Evolutionary conservation across 2,888 invertebrate species (phyloP), one percentile per base, ranked within the genome.

Genomic region (Leucoma salicis): DNA sequence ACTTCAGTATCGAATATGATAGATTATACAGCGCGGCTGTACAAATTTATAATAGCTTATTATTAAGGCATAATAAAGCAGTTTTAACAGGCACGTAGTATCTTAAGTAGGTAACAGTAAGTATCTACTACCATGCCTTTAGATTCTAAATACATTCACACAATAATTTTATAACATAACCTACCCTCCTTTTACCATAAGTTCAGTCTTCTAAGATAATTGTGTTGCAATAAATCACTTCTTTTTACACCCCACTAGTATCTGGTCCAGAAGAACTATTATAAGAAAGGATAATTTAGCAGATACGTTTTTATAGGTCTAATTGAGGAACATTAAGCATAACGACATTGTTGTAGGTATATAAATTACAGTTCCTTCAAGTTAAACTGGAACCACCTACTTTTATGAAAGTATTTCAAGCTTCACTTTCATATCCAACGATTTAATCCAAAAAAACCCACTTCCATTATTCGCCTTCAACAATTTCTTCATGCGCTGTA

Each of bases 121-220:
- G 57, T 52, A 52, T 48, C 51, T 63, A 66, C 61, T 69, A 70
- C 67, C 66, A 73, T 71, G 75, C 68, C 73, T 65, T n/a, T n/a
- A 62, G 55, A 59, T 59, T 57, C 57, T 61, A 59, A 47, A 53
- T 58, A 63, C 61, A 64, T 64, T 59, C 51, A 65, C 61, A 63
- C 58, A 64, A 49, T 53, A 50, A 46, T 60, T 57, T 66, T 66
- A 54, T 57, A 59, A 62, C 57, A 58, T 61, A 64, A 58, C 52
- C 61, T 50, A 52, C 56, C 54, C 53, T 56, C 6, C 50, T 53
- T 61, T 55, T 56, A 69, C 63, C 68, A 63, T 60, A 63, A 58
- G 60, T 72, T 86, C 86, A 86, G 86, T 86, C 85, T 86, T 81
- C 66, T 73, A 63, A 59, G 59, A 61, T 59, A 70, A 58, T 52